Conservation (phyloP, 2,797 vertebrate genomes). For the Cossypha niveicapilla region DNA sequence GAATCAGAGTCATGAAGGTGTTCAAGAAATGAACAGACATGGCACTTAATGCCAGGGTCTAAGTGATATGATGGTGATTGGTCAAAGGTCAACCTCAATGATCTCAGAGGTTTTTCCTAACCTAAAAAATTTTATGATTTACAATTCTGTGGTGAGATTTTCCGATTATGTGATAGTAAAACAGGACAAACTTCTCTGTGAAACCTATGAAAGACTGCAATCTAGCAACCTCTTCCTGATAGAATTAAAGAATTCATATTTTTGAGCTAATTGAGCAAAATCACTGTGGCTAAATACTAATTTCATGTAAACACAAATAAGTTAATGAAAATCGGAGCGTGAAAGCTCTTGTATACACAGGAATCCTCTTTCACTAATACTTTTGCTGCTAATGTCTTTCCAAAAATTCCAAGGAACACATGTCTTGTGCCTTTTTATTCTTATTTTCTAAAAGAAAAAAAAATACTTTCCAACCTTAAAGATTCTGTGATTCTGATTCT, state of each 20-base stretch:
- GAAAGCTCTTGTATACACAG: neutral
- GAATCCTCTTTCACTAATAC: neutral
- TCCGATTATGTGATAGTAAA: neutral
- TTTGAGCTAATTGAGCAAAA: neutral
- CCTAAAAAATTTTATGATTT: neutral
- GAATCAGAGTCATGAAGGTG: rapidly evolving
- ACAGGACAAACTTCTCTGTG: neutral
- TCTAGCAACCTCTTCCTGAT: neutral
- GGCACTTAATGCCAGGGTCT: neutral
- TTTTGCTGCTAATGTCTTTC: neutral
- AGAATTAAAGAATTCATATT: neutral
- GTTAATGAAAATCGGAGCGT: rapidly evolving
- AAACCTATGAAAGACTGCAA: neutral
- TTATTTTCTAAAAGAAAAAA: neutral
- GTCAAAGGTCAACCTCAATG: neutral
- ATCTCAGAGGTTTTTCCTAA: neutral
- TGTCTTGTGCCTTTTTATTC: neutral
- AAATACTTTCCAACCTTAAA: neutral
- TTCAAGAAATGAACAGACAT: neutral
- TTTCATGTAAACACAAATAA: neutral
- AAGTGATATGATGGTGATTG: neutral
- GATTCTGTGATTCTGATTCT: neutral
- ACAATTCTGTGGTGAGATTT: neutral
- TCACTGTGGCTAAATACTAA: neutral
- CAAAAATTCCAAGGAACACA: neutral